phyloP scores from a whole-genome alignment of 2,797 vertebrate genomes.

The Glossophaga mutica region DNA sequence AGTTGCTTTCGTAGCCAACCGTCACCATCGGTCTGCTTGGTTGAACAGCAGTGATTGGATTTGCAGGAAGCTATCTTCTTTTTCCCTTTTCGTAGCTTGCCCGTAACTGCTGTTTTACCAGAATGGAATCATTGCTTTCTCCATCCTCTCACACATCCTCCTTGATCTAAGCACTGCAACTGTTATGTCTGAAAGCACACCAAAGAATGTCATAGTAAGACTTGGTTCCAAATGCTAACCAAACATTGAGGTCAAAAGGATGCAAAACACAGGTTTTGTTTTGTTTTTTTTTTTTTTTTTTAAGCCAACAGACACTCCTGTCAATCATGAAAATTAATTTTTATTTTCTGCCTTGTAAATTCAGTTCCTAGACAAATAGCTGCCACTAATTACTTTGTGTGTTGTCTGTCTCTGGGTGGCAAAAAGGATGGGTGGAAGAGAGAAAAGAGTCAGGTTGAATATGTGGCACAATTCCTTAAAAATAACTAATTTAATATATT shows the following conservation, averaged over 20 bases:
- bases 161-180: neutral
- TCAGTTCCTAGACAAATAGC: neutral
- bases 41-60: neutral
- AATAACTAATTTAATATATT: neutral
- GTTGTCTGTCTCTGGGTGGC: rapidly evolving
- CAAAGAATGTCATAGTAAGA: neutral
- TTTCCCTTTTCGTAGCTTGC: neutral
- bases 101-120: neutral
- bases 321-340: neutral
- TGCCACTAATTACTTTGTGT: neutral
- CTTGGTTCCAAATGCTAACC: neutral
- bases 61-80: neutral
- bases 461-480: neutral
- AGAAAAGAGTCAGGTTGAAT: neutral
- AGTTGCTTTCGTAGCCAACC: neutral
- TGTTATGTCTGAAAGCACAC: neutral
- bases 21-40: neutral
- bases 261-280: neutral
- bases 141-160: neutral
- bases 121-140: conserved; percentile 13
- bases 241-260: neutral
- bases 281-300: too few species aligned
- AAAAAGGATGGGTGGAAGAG: neutral
- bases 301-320: neutral
- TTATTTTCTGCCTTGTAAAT: neutral